Evolutionary conservation across 2,888 invertebrate species (phyloP).

Genomic region (Dryobotodes eremita): DNA sequence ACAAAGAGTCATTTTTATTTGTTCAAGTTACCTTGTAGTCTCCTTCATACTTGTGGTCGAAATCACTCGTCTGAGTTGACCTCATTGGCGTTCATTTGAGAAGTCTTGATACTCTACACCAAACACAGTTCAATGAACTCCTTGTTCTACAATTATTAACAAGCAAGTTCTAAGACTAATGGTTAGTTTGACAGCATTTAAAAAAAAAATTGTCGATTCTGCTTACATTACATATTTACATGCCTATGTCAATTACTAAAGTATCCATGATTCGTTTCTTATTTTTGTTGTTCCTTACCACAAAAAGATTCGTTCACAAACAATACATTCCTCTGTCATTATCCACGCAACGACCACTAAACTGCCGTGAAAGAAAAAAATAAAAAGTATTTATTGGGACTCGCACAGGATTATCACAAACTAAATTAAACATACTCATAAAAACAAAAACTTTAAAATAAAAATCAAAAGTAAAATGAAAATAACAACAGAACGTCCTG

Average conservation of each 20-base stretch:
- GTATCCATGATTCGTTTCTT: too few relatives aligned
- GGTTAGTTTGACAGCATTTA: not conserved
- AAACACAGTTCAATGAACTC: constrained; percentile 47
- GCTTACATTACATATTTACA: constrained; percentile 4
- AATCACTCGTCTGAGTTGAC: constrained; percentile 36
- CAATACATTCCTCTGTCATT: constrained; percentile 33
- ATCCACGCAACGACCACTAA: constrained; percentile 22
- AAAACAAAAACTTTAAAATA: too few relatives aligned
- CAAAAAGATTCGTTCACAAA: not conserved
- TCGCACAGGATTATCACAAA: too few relatives aligned
- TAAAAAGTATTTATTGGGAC: too few relatives aligned
- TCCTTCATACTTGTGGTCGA: constrained; percentile 29
- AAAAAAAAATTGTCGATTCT: too few relatives aligned
- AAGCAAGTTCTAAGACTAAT: constrained; percentile 23
- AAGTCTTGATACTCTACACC: constrained; percentile 24
- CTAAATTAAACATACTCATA: too few relatives aligned
- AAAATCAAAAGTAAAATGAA: too few relatives aligned
- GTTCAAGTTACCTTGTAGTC: constrained; percentile 18
- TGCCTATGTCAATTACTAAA: constrained; percentile 4
- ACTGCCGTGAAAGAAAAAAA: constrained; percentile 10
- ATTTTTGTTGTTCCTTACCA: not conserved
- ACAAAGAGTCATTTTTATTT: constrained; percentile 5
- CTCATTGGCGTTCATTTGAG: constrained; percentile 45
- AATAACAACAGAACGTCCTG: too few relatives aligned
- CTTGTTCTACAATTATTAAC: constrained; percentile 27